These are phyloP conservation scores for Molossus alvarezi DNA, from an alignment of 2,797 vertebrate species.

Conservation along the genomic window DNA sequence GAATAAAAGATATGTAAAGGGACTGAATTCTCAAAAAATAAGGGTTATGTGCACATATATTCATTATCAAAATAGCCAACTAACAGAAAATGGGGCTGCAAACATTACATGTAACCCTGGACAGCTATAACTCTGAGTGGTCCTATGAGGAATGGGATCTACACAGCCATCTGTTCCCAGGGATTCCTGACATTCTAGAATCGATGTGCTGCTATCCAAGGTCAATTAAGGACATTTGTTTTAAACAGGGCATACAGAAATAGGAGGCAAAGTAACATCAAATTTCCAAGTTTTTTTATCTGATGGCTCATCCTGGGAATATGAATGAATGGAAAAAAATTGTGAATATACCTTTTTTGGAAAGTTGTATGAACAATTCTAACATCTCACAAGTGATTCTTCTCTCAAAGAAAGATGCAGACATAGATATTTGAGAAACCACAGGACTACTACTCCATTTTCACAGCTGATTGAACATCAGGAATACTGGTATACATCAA, in stretches of 20 bases:
- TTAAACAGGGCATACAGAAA: constrained; percentile 52
- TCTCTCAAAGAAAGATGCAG: neutral
- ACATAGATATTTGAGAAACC: neutral
- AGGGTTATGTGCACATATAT: constrained; percentile 24
- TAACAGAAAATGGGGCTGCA: constrained; percentile 18
- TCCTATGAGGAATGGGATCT: constrained; percentile 27
- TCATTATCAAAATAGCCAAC: constrained; percentile 2
- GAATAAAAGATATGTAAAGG: neutral
- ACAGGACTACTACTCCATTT: neutral
- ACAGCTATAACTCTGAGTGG: constrained; percentile 68
- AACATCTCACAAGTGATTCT: neutral
- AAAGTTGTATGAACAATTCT: neutral
- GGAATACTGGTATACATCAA: neutral
- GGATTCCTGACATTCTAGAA: constrained; percentile 70
- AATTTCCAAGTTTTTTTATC: constrained; percentile 56
- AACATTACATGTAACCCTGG: constrained; percentile 28
- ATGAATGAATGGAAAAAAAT: neutral
- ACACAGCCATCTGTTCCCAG: constrained; percentile 82
- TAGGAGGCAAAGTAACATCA: constrained; percentile 60
- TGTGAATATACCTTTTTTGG: neutral
- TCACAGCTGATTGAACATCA: neutral
- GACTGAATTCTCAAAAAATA: constrained; percentile 39
- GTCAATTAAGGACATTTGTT: constrained; percentile 77
- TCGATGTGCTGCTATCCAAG: constrained; percentile 52
- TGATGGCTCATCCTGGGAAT: constrained; percentile 23